Base-by-base conservation (phyloP, 2,113 vertebrate genomes). In the Muntiacus reevesi region DNA sequence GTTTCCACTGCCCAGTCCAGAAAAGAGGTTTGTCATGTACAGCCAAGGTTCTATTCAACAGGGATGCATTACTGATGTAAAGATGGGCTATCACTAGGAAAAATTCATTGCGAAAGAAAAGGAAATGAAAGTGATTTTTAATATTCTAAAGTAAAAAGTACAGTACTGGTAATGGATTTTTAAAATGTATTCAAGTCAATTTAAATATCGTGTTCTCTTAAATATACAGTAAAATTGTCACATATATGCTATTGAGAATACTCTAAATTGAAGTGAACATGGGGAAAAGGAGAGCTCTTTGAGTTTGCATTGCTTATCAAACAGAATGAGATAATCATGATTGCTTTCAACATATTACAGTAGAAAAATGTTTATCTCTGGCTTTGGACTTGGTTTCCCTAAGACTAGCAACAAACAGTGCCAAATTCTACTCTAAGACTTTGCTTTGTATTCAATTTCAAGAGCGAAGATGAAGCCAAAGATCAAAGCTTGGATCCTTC, bases 401-500 rank as follows among this genome's bases (percentile, higher is more conserved):
- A 89, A 64, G 64, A 92, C 62, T 55, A 93, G 83, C 74, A 67
- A 89, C 50, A 79, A 74, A 30, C 21, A 6, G 50, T 89, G 43
- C 60, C 60, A 92, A 90, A 79, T 47, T 84, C 67, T 25, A 36
- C 43, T 78, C 30, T 95, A 27, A 74, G 52, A 19, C 52, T 17
- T 62, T 21, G 28, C 60, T 93, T 60, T 57, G 82, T 78, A 36
- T 33, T 81, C 82, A 87, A 67, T 28, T 40, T 45, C 67, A 9
- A 60, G 54, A 93, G 60, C 7, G n/a, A 86, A 88, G 6, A 89
- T 1, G 59, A 52, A 36, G 74, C 36, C 40, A 60, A 74, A 60
- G 71, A 84, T 57, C 25, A 93, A 81, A 91, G 96, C 95, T 92
- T 95, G 87, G 81, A 91, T 96, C 52, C 94, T 97, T 98, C 81